Evolutionary conservation across 1,140 invertebrate species (phyloP).

Genomic region (Drosophila nasuta): DNA sequence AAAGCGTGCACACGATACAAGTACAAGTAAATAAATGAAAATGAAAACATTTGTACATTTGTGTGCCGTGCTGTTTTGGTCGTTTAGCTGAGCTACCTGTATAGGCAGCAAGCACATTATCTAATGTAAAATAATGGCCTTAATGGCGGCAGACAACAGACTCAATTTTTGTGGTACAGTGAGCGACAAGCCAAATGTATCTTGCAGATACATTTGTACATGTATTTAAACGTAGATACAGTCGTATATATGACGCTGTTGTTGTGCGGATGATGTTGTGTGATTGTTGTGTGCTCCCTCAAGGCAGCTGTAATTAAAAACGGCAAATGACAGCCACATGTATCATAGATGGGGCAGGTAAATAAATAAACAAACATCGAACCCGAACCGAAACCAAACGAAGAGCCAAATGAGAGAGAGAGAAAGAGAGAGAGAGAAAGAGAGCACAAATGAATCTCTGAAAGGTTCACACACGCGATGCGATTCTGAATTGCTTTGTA

Average conservation of each 20-base stretch:
- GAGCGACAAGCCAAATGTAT: slow-evolving; percentile 35
- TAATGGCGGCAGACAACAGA: slow-evolving; percentile 43
- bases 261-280: slow-evolving; percentile 22
- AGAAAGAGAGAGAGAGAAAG: too few species aligned
- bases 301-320: slow-evolving; percentile 71
- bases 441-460: slow-evolving; percentile 26
- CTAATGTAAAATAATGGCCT: slow-evolving; percentile 62
- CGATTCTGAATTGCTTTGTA: slow-evolving; percentile 29
- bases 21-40: slow-evolving; percentile 12
- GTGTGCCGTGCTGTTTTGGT: too few species aligned
- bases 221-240: slow-evolving; percentile 24
- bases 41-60: slow-evolving; percentile 42
- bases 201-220: slow-evolving; percentile 36
- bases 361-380: slow-evolving; percentile 67
- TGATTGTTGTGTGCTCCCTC: slow-evolving; percentile 2
- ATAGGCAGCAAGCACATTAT: slow-evolving; percentile 36
- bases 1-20: background rate
- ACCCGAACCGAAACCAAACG: too few species aligned
- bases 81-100: slow-evolving; percentile 42
- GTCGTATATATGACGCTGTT: background rate
- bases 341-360: slow-evolving; percentile 62
- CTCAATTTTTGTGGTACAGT: background rate
- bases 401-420: background rate
- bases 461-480: slow-evolving; percentile 21
- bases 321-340: slow-evolving; percentile 67